Conservation (phyloP, 2,888 invertebrate genomes). For the Morpho achilles region DNA sequence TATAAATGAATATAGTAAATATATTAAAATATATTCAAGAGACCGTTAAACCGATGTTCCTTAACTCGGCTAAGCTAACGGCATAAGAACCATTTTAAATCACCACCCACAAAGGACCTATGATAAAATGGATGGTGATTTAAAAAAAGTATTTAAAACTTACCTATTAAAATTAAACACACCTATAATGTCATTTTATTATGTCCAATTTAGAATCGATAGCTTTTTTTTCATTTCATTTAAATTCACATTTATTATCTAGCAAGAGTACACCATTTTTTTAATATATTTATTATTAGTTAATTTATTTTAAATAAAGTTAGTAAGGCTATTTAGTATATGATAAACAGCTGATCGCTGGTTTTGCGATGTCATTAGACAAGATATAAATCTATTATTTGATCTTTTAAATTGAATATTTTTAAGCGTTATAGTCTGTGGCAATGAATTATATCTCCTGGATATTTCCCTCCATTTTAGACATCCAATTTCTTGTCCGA, state of each 20-base stretch:
- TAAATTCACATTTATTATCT: slow-evolving; percentile 70
- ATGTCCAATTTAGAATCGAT: slow-evolving; percentile 76
- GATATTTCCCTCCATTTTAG: too few species aligned
- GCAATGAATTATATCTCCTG: too few species aligned
- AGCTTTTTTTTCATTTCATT: slow-evolving; percentile 59
- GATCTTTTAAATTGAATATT: background rate
- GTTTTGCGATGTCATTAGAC: slow-evolving; percentile 48
- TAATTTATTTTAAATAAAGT: slow-evolving; percentile 57
- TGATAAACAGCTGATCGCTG: slow-evolving; percentile 46
- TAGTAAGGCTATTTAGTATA: slow-evolving; percentile 76
- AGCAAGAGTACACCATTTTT: slow-evolving; percentile 60
- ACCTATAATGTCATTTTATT: slow-evolving; percentile 72
- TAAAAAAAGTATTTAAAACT: slow-evolving; percentile 16
- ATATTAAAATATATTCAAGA: slow-evolving; percentile 11
- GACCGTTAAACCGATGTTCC: slow-evolving; percentile 5
- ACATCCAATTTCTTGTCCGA: too few species aligned
- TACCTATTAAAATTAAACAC: slow-evolving; percentile 47
- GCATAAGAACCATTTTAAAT: slow-evolving; percentile 12
- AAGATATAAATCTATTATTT: slow-evolving; percentile 15
- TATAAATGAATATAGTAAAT: slow-evolving; percentile 6
- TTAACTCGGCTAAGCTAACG: slow-evolving; percentile 11
- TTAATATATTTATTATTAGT: slow-evolving; percentile 47
- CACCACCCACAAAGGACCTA: slow-evolving; percentile 1
- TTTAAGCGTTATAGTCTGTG: too few species aligned
- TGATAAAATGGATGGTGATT: slow-evolving; percentile 4